Percentiles rank a stretch among this genome's conserved stretches.
Evolutionary conservation across 2,888 invertebrate species (phyloP).

Genomic region (Cephus nigrinus): DNA sequence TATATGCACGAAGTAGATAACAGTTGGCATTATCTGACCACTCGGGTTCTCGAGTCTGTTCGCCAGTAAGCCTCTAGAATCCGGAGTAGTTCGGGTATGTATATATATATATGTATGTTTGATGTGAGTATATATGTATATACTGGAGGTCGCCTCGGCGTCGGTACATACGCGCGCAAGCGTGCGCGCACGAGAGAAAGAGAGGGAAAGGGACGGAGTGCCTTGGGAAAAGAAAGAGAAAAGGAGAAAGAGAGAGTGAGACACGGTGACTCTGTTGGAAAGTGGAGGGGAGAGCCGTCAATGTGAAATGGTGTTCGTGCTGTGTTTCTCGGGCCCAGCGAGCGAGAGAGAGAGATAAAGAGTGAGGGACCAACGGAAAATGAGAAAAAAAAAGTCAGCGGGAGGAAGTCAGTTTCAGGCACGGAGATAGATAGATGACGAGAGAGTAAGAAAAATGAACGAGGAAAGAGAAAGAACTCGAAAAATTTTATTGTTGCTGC

Average conservation of each 20-base stretch:
- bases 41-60: conserved; percentile 6
- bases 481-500: background rate
- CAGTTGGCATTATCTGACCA: conserved; percentile 14
- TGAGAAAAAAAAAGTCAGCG: background rate
- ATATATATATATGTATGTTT: background rate
- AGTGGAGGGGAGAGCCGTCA: background rate
- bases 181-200: background rate
- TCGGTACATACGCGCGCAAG: background rate
- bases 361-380: background rate
- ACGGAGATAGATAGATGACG: background rate
- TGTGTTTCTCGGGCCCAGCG: background rate
- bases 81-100: background rate
- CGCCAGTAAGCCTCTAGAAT: conserved; percentile 3
- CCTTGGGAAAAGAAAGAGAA: background rate
- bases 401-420: background rate
- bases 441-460: background rate
- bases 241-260: conserved; percentile 1
- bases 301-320: background rate
- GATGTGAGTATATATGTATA: background rate
- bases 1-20: conserved; percentile 7
- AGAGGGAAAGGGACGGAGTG: background rate
- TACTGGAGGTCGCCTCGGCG: background rate
- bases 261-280: background rate
- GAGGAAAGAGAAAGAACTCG: background rate
- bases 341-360: background rate